Evolutionary conservation across 1,140 invertebrate species (phyloP).

Genomic region (Phymorhynchus buccinoides): DNA sequence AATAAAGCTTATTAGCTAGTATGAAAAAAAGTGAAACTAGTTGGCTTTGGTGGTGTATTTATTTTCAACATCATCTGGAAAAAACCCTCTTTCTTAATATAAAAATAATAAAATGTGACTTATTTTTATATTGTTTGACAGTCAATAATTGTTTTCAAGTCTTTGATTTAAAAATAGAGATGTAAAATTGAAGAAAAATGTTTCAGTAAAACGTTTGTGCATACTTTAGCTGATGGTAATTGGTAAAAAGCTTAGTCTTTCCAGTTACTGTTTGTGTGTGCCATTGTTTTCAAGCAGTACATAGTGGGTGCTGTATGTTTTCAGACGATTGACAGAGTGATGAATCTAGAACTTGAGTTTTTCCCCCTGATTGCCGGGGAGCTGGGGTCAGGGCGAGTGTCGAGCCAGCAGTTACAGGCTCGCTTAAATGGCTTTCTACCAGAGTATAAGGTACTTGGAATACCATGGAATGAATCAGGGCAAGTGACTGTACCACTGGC

Average conservation of each 20-base stretch:
- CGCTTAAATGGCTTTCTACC: slow-evolving; percentile 70
- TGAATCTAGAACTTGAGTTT: slow-evolving; percentile 82
- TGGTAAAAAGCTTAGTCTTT: no score
- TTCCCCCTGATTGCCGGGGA: slow-evolving; percentile 84
- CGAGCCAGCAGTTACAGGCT: slow-evolving; percentile 66
- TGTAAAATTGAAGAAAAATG: slow-evolving; percentile 18
- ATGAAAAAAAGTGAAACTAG: no score
- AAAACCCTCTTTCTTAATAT: no score
- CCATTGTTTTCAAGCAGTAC: background rate
- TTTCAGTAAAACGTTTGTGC: background rate
- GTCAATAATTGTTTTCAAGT: no score
- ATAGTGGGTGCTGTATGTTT: slow-evolving; percentile 47
- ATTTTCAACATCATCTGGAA: no score
- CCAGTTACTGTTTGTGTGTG: no score
- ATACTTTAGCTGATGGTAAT: no score
- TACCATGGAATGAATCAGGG: background rate
- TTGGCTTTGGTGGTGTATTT: no score
- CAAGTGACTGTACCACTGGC: background rate
- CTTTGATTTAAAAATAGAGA: no score
- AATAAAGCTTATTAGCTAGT: no score
- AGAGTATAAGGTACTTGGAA: slow-evolving; percentile 66
- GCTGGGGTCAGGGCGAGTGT: slow-evolving; percentile 72
- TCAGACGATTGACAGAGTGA: slow-evolving; percentile 84
- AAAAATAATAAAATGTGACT: no score
- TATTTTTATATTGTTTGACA: no score